These are phyloP conservation scores for Altica lythri DNA, from an alignment of 2,888 invertebrate species.

Conservation along the genomic window DNA sequence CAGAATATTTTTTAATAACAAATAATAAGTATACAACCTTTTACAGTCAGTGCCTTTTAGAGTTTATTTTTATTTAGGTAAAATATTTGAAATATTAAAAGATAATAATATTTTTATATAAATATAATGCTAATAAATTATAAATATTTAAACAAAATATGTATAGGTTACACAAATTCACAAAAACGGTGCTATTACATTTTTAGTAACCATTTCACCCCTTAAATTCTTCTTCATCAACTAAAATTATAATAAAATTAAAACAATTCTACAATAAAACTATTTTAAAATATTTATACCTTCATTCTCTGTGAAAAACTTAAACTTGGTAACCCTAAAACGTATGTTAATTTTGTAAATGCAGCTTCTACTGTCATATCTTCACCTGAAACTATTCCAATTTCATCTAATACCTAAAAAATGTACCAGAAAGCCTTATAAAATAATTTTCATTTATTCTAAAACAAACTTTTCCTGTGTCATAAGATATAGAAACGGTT, in stretches of 20 bases:
- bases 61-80: too few relatives aligned
- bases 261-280: background rate
- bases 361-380: slow-evolving; percentile 97
- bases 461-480: slow-evolving; percentile 76
- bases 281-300: slow-evolving; percentile 24
- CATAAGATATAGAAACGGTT: slow-evolving; percentile 76
- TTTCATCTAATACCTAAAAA: slow-evolving; percentile 63
- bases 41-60: too few relatives aligned
- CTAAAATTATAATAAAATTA: slow-evolving; percentile 29
- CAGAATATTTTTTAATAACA: too few relatives aligned
- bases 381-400: slow-evolving; percentile 77
- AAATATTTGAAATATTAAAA: too few relatives aligned
- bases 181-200: too few relatives aligned
- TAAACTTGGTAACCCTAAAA: slow-evolving; percentile 78
- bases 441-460: too few relatives aligned
- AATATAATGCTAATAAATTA: too few relatives aligned
- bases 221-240: slow-evolving; percentile 38
- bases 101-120: too few relatives aligned
- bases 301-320: slow-evolving; percentile 46
- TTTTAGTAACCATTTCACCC: slow-evolving; percentile 40
- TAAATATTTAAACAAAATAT: too few relatives aligned
- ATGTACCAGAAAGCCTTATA: too few relatives aligned
- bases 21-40: too few relatives aligned
- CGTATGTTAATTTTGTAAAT: slow-evolving; percentile 86
- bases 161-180: too few relatives aligned